Evolutionary conservation across 2,797 vertebrate species (phyloP).

Genomic region (Champsocephalus gunnari): DNA sequence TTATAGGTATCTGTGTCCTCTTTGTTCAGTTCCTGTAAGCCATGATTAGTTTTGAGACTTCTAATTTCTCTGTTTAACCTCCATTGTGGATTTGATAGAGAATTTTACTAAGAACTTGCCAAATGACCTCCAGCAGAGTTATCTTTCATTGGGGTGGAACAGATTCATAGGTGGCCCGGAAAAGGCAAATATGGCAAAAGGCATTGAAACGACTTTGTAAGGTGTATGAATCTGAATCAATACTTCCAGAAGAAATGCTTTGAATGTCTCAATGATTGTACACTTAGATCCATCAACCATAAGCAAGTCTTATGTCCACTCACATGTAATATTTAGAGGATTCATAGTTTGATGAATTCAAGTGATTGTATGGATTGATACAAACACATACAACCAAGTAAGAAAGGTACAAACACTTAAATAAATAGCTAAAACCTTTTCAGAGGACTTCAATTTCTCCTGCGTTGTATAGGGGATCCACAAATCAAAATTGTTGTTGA

Average conservation of each 20-base stretch:
- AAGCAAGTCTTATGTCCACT: neutral
- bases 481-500: slow-evolving; percentile 10
- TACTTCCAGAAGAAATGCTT: neutral
- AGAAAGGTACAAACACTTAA: neutral
- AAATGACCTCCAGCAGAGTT: neutral
- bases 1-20: neutral
- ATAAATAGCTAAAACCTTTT: neutral
- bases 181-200: neutral
- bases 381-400: neutral
- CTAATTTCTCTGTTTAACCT: neutral
- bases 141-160: neutral
- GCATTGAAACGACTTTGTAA: neutral
- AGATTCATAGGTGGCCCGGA: neutral
- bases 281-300: neutral
- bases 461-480: slow-evolving; percentile 10
- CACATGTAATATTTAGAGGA: neutral
- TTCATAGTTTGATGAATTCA: neutral
- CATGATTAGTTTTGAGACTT: neutral
- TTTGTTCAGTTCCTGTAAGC: neutral
- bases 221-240: neutral
- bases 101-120: neutral
- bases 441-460: neutral
- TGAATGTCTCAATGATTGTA: neutral
- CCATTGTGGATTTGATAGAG: neutral
- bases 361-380: too few species aligned